Base-by-base conservation (phyloP, 2,797 vertebrate species). In the Lutjanus argentimaculatus region DNA sequence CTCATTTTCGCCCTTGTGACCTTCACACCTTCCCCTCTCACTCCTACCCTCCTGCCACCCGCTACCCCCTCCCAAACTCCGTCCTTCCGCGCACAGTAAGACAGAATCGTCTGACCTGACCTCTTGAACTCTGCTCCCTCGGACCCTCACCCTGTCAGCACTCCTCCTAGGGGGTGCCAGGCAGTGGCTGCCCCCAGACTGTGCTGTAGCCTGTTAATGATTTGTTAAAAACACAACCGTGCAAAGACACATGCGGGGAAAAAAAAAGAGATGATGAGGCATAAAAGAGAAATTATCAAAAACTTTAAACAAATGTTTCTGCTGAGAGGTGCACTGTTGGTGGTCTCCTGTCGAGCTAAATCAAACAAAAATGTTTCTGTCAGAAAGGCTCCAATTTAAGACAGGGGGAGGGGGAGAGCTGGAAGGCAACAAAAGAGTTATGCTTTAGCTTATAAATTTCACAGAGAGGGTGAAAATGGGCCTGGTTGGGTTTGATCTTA, bases 201-300 rank as follows among this genome's bases (percentile, higher is more conserved):
- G 79, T 53, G 84, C 82, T 56, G 76, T 59, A 88, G 85, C 84
- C 92, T 93, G 93, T 85, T 89, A 89, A 90, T 91, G 92, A 93
- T 95, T 95, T 94, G 93, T 93, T 95, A 93, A 90, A 93, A 93
- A 94, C 87, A 94, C 91, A 95, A 89, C 57, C 4, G 15, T 75
- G 79, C 75, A 79, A 76, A 56, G 79, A 72, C 72, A 75, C 80
- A 56, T 25, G 55, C 19, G 12, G 43, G 22, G 15, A 25, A 53
- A 45, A 58, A 58, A 83, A 82, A 82, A 82, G 13, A 82, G 78
- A 89, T 74, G 85, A 90, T 69, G 74, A 65, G 56, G 85, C 81
- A 89, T 79, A 85, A 89, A 88, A 88, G 73, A 76, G 75, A 90
- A 91, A 89, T 85, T 22, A 84, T 86, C 74, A 91, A 86, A 91